Base-by-base conservation (phyloP, 2,888 invertebrate species). In the Cheilosia vulpina region DNA sequence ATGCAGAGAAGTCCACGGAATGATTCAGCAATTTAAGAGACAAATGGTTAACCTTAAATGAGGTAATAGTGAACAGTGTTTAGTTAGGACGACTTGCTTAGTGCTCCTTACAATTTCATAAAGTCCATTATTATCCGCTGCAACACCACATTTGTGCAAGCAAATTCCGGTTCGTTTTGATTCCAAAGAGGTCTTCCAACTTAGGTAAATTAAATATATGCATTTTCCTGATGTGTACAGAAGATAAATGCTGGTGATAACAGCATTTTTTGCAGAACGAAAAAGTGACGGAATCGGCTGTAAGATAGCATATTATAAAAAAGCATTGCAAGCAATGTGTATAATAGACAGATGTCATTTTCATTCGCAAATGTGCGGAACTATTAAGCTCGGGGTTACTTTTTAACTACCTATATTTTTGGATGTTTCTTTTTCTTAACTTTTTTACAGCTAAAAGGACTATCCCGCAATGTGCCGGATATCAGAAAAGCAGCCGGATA, bases 21-120 rank as follows among this genome's bases (percentile, higher is more conserved):
- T 92, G 92, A 87, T 92, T 92, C 5, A 92, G 88, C 68, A 92
- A 79, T 75, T 92, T 92, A 43, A 92, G 87, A 2, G 92, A 92
- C 53, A 92, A 88, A 87, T 92, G 92, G 88, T 92, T 92, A 0
- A 90, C 89, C 90, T 90, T 53, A 21, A 60, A 63, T 27, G 5
- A 45, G 47, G 11, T 3, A 57, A 65, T 4, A 41, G 41, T 21
- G 24, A 34, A 21, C 17, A 13, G 9, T 34, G 17, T 3, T 5
- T 11, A 41, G 15, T 15, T 41, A 41, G 17, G 34, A 5, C 1
- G 47, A 9, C 5, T 31, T 15, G 24, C 5, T 27, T 5, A 15
- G 4, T 7, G 9, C 2, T 17, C 21, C 79, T 88, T 88, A 92
- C 92, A 72, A 92, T 91, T 88, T 92, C 92, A 83, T 92, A 92